Conservation (phyloP, 2,797 vertebrate genomes). For the Scolopax rusticola region DNA sequence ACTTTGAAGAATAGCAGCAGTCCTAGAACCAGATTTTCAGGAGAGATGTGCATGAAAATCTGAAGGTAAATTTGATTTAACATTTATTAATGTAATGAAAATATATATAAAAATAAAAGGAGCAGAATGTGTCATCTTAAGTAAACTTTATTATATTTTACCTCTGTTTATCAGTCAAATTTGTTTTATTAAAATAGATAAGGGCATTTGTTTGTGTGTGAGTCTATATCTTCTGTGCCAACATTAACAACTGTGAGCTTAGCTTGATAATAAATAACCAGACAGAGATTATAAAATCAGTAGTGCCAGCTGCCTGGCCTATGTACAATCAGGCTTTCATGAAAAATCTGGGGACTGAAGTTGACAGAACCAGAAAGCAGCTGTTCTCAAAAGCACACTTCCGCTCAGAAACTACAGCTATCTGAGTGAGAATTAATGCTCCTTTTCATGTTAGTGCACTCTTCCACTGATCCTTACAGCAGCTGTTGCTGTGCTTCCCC, state of each 20-base stretch:
- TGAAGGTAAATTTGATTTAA: not conserved
- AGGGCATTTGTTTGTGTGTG: not conserved
- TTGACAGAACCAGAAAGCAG: slow-evolving; percentile 26
- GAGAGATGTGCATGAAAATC: not conserved
- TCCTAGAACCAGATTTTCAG: not conserved
- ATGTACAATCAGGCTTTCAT: slow-evolving; percentile 43
- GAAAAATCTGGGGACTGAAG: slow-evolving; percentile 24
- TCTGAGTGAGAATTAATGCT: slow-evolving; percentile 11
- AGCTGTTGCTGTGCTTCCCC: slow-evolving; percentile 26
- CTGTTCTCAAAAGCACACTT: slow-evolving; percentile 32
- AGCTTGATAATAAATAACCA: slow-evolving; percentile 6
- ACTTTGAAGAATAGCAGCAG: not conserved
- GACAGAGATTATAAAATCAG: slow-evolving; percentile 34
- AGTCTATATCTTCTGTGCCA: not conserved
- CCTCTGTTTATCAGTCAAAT: not conserved
- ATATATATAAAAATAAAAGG: not conserved
- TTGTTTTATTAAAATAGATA: not conserved
- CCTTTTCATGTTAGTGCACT: not conserved
- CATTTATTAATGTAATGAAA: not conserved
- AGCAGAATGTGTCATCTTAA: not conserved
- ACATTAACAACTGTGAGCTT: slow-evolving; percentile 17
- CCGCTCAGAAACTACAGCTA: not conserved
- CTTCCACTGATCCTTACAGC: not conserved
- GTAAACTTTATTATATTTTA: not conserved
- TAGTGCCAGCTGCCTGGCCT: slow-evolving; percentile 37